Conservation (phyloP, 1,140 invertebrate genomes). For the Ceratina calcarata region DNA sequence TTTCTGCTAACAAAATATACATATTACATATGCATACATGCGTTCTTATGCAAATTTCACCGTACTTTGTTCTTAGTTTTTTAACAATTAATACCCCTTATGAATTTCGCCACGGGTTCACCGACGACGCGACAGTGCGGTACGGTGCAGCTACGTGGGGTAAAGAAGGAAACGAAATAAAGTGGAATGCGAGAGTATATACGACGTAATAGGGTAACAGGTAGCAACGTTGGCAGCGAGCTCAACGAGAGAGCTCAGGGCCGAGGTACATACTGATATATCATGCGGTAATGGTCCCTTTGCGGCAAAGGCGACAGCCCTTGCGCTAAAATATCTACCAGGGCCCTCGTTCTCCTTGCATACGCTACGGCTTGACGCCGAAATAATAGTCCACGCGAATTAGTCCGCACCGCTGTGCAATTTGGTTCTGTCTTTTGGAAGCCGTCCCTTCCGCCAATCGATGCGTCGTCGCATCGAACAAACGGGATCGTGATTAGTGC, state of each 20-base stretch:
- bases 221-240: conserved; percentile 52
- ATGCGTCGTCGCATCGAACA: conserved; percentile 21
- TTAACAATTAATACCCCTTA: conserved; percentile 58
- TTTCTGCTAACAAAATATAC: too few relatives aligned
- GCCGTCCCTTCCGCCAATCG: conserved; percentile 33
- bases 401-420: conserved; percentile 37
- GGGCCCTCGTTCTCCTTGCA: conserved; percentile 40
- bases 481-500: neutral
- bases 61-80: conserved; percentile 14
- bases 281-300: conserved; percentile 74
- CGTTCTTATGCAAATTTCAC: conserved; percentile 42
- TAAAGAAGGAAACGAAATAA: conserved; percentile 57
- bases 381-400: conserved; percentile 66
- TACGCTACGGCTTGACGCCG: conserved; percentile 47
- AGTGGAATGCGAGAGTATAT: conserved; percentile 62
- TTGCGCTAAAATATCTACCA: conserved; percentile 65
- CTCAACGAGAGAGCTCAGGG: conserved; percentile 59
- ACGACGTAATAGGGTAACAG: conserved; percentile 69
- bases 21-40: conserved; percentile 14
- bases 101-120: conserved; percentile 33
- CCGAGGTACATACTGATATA: conserved; percentile 64
- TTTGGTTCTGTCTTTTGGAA: conserved; percentile 20
- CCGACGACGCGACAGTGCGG: neutral
- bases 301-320: conserved; percentile 64
- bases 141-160: neutral